These are phyloP conservation scores for Pogonomyrmex californicus DNA, from an alignment of 1,140 invertebrate species.

Conservation along the genomic window DNA sequence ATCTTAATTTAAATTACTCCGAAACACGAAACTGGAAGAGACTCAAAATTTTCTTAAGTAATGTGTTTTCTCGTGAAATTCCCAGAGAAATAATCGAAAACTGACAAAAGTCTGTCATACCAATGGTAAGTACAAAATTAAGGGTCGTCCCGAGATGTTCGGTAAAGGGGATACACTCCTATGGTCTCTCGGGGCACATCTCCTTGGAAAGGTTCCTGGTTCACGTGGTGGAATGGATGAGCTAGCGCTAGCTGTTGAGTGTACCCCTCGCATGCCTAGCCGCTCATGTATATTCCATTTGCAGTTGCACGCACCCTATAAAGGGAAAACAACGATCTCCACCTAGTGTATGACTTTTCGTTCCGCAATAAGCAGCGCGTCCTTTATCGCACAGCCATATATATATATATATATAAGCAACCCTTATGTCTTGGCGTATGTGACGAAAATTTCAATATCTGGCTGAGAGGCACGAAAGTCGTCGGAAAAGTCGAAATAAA, in stretches of 20 bases:
- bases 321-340: constrained; percentile 77
- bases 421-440: constrained; percentile 16
- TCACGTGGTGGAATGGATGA: constrained; percentile 53
- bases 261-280: constrained; percentile 54
- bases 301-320: constrained; percentile 78
- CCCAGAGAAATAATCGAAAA: constrained; percentile 62
- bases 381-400: constrained; percentile 60
- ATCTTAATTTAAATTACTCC: neutral
- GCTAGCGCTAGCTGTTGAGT: constrained; percentile 58
- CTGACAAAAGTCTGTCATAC: constrained; percentile 68
- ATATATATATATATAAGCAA: neutral
- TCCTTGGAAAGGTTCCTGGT: constrained; percentile 67
- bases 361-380: constrained; percentile 74
- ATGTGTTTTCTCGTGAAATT: constrained; percentile 47
- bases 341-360: constrained; percentile 68
- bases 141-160: constrained; percentile 74
- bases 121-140: constrained; percentile 79
- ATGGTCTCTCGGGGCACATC: constrained; percentile 75
- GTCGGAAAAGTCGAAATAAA: constrained; percentile 42
- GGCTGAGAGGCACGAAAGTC: neutral
- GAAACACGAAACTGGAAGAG: neutral
- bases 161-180: constrained; percentile 55
- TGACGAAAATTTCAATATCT: constrained; percentile 83
- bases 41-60: neutral
- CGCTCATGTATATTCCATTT: constrained; percentile 83